phyloP scores from a whole-genome alignment of 2,797 vertebrate species.

The Podarcis siculus region DNA sequence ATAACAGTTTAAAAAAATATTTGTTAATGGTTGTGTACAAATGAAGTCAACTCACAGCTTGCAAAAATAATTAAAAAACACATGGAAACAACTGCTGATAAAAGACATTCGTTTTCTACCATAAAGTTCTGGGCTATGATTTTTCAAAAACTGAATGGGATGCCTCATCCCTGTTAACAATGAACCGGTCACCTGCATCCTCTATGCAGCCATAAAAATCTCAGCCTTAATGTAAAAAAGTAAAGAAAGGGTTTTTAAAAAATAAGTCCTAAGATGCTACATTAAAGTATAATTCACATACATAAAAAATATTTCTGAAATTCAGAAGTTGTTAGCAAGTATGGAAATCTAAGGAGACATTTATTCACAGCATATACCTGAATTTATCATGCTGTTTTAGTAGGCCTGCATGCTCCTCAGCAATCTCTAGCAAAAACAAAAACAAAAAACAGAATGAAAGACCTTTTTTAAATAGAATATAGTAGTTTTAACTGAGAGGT shows the following conservation, averaged over 20 bases:
- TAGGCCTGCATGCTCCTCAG: slow-evolving; percentile 64
- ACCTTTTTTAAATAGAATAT: neutral
- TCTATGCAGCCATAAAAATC: neutral
- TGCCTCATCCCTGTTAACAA: slow-evolving; percentile 4
- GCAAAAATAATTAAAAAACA: slow-evolving; percentile 61
- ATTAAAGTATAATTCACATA: slow-evolving; percentile 66
- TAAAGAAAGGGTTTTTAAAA: neutral
- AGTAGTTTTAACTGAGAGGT: neutral
- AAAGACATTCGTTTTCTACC: slow-evolving; percentile 39
- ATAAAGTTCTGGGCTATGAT: slow-evolving; percentile 34
- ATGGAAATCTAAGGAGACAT: slow-evolving; percentile 63
- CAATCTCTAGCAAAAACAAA: slow-evolving; percentile 53
- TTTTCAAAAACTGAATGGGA: slow-evolving; percentile 20
- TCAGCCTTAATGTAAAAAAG: neutral
- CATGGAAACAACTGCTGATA: slow-evolving; percentile 48
- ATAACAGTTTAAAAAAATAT: slow-evolving; percentile 70
- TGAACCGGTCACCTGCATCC: neutral
- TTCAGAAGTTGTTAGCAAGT: slow-evolving; percentile 58
- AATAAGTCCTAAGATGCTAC: slow-evolving; percentile 69
- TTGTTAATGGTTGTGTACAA: slow-evolving; percentile 65
- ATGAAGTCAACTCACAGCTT: slow-evolving; percentile 71
- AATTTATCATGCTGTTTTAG: slow-evolving; percentile 63
- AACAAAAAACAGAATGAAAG: slow-evolving; percentile 31
- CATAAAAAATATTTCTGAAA: slow-evolving; percentile 59
- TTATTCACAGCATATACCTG: slow-evolving; percentile 67